These are phyloP conservation scores for Ectemnius lituratus DNA, from an alignment of 2,888 invertebrate genomes.

Conservation along the genomic window DNA sequence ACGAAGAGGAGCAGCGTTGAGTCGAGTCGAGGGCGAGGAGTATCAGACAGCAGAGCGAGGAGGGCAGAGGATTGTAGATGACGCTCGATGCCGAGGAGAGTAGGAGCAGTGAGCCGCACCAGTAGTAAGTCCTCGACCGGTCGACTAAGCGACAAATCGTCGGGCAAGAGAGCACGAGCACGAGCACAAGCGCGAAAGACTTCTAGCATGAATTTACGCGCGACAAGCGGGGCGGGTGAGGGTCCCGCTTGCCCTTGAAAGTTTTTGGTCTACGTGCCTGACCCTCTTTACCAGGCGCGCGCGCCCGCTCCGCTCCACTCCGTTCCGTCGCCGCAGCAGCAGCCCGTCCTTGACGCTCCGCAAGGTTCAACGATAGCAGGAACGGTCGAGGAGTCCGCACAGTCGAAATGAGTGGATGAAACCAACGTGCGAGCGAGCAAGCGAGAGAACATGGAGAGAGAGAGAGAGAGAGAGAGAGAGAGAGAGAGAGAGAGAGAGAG, in stretches of 20 bases:
- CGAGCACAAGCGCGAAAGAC: slow-evolving; percentile 3
- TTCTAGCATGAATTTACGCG: slow-evolving; percentile 31
- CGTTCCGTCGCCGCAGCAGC: slow-evolving; percentile 51
- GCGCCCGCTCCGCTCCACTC: no score
- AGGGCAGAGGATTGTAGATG: not conserved
- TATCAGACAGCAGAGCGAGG: no score
- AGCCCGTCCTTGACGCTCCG: slow-evolving; percentile 57
- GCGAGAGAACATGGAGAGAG: slow-evolving; percentile 15
- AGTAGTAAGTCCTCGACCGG: slow-evolving; percentile 12
- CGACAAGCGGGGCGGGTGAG: slow-evolving; percentile 35
- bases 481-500: slow-evolving; percentile 12
- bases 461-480: slow-evolving; percentile 6
- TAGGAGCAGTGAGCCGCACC: slow-evolving; percentile 3
- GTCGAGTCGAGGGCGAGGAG: not conserved
- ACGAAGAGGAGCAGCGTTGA: no score
- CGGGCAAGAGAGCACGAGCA: not conserved
- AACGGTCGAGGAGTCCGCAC: slow-evolving; percentile 23
- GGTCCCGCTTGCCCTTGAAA: slow-evolving; percentile 57
- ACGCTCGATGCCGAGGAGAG: not conserved
- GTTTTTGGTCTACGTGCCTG: slow-evolving; percentile 62
- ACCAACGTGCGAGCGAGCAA: not conserved
- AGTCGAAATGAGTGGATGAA: not conserved
- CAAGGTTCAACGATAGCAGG: slow-evolving; percentile 54
- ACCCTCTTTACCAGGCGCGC: slow-evolving; percentile 51
- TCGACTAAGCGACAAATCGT: slow-evolving; percentile 21